Base-by-base conservation (phyloP, 2,888 invertebrate species). In the Aproaerema taeniolella region DNA sequence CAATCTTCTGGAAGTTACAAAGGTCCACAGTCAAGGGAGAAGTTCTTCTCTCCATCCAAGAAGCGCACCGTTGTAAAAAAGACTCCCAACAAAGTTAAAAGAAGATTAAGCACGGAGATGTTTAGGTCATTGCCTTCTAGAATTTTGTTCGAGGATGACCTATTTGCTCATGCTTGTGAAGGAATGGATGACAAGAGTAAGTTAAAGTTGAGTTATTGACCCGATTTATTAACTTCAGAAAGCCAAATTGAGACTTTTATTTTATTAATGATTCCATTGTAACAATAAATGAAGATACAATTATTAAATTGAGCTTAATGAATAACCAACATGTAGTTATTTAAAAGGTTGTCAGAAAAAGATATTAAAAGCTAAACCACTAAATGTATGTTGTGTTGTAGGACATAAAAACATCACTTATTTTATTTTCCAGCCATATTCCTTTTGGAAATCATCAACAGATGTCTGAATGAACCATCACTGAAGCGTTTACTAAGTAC, bases 141-240 rank as follows among this genome's bases (percentile, higher is more conserved):
- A 12, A 35, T 35, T 11, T 10, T 35, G 15, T 35, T 35, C 28
- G 35, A 35, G 28, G 46, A 54, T 42, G 43, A 44, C 10, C 34
- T 49, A 15, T 63, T 64, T 38, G 35, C 26, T 20, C 41, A 52
- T 33, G 55, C 58, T 31, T 58, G 57, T 46, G 39, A 57, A 16
- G 65, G 56, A 6, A 53, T 65, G 45, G 79, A 83, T 70, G 79
- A 82, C 42, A 81, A 76, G 50, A 81, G 85, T 85, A 61, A 74
- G 77, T 57, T n/a, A n/a, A n/a, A n/a, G n/a, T n/a, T n/a, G n/a
- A n/a, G n/a, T n/a, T n/a, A n/a, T n/a, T n/a, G n/a, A n/a, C n/a
- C n/a, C n/a, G n/a, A n/a, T n/a, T n/a, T n/a, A n/a, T n/a, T n/a
- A n/a, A n/a, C n/a, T n/a, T n/a, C n/a, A n/a, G n/a, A n/a, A n/a